Percentiles rank a stretch among this genome's conserved stretches.
Conservation (phyloP, 2,888 invertebrate genomes). For the Drosophila atroscutellata region DNA sequence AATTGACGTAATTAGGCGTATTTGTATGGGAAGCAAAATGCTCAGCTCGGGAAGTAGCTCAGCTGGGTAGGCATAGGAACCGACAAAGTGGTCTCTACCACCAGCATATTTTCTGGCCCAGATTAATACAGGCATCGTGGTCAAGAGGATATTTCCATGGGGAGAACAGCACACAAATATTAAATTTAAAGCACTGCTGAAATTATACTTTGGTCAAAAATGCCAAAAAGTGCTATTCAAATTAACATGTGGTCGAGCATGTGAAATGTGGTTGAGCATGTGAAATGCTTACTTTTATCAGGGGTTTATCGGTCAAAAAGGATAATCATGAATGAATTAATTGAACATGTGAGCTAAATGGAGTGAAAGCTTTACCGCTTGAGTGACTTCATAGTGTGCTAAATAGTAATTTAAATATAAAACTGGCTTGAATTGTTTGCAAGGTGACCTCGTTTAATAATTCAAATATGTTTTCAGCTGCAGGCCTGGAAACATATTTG, state of each 20-base stretch:
- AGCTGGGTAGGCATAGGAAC: slow-evolving; percentile 36
- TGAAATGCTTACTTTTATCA: not conserved
- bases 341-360: not conserved
- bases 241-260: not conserved
- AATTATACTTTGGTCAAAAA: not conserved
- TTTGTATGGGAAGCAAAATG: slow-evolving; percentile 54
- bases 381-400: not conserved
- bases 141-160: not conserved
- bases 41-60: slow-evolving; percentile 30
- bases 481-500: too few relatives aligned
- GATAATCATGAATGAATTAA: not conserved
- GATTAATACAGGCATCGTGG: not conserved
- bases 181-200: slow-evolving; percentile 7
- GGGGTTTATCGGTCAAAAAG: not conserved
- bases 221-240: not conserved
- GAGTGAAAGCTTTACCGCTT: not conserved
- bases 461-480: not conserved
- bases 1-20: slow-evolving; percentile 69
- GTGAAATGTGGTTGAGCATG: not conserved
- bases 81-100: slow-evolving; percentile 8
- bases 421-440: not conserved
- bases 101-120: slow-evolving; percentile 1
- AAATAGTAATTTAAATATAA: not conserved
- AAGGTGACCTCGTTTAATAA: not conserved
- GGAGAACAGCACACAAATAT: not conserved